phyloP scores from a whole-genome alignment of 2,113 vertebrate species.

The Indicator maculatus region DNA sequence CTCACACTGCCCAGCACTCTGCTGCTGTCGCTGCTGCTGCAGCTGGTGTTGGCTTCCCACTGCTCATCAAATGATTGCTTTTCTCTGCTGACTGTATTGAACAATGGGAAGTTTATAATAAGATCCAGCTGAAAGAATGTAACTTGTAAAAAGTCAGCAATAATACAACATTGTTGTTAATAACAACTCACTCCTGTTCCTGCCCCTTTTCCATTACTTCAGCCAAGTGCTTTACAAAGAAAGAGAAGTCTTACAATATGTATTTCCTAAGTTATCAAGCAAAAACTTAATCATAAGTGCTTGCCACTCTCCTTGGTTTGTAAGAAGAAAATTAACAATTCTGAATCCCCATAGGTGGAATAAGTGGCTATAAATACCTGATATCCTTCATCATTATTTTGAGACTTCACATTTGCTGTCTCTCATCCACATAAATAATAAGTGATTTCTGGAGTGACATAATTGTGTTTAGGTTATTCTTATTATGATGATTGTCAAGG shows the following conservation, averaged over 20 bases:
- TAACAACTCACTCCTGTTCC: not conserved
- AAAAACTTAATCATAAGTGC: not conserved
- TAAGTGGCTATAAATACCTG: not conserved
- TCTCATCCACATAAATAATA: not conserved
- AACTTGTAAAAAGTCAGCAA: slow-evolving; percentile 4
- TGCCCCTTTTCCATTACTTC: not conserved
- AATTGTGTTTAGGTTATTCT: not conserved
- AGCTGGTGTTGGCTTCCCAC: not conserved
- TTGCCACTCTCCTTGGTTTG: not conserved
- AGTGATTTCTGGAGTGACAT: not conserved
- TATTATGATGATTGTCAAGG: not conserved
- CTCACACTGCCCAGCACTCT: accelerated
- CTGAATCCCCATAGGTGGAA: not conserved
- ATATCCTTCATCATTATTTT: not conserved
- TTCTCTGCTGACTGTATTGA: not conserved
- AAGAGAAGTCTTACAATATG: not conserved
- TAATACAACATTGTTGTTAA: not conserved
- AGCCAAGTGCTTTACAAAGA: not conserved
- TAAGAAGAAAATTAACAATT: not conserved
- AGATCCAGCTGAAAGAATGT: not conserved
- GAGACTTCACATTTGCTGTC: not conserved
- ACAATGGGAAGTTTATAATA: not conserved
- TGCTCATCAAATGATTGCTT: not conserved
- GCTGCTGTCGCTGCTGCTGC: not conserved
- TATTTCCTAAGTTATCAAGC: not conserved